Conservation (phyloP, 2,113 vertebrate genomes). For the Lepidothrix coronata region DNA sequence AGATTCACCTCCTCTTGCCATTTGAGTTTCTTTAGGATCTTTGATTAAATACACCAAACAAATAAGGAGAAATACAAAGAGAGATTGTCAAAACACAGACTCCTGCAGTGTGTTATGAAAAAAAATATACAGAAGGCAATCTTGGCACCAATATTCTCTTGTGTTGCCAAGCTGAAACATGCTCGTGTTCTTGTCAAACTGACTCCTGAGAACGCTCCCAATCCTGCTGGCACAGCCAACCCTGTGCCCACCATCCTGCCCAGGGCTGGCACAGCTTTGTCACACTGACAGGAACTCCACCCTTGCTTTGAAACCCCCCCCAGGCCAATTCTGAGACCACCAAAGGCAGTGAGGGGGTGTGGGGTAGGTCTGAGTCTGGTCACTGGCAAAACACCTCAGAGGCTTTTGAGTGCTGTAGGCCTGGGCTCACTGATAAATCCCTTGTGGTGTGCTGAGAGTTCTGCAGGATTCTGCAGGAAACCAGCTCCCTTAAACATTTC, state of each 20-base stretch:
- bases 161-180: conserved; percentile 26
- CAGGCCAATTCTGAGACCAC: not conserved
- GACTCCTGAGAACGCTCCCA: not conserved
- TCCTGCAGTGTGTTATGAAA: not conserved
- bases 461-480: not conserved
- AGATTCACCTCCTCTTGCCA: not conserved
- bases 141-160: conserved; percentile 1
- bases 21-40: not conserved
- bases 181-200: not conserved
- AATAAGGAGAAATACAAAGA: conserved; percentile 14
- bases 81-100: conserved; percentile 13
- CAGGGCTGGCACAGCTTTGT: not conserved
- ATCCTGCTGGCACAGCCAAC: not conserved
- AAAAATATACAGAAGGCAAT: not conserved
- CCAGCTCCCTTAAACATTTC: not conserved
- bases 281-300: not conserved
- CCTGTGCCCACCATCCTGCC: not conserved
- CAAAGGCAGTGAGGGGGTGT: accelerated
- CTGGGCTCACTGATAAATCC: not conserved
- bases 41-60: not conserved
- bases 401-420: not conserved
- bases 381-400: not conserved
- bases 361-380: not conserved
- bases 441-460: not conserved
- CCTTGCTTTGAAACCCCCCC: not conserved